These are phyloP conservation scores for Lasiurus borealis DNA, from an alignment of 2,113 vertebrate species.

Conservation along the genomic window DNA sequence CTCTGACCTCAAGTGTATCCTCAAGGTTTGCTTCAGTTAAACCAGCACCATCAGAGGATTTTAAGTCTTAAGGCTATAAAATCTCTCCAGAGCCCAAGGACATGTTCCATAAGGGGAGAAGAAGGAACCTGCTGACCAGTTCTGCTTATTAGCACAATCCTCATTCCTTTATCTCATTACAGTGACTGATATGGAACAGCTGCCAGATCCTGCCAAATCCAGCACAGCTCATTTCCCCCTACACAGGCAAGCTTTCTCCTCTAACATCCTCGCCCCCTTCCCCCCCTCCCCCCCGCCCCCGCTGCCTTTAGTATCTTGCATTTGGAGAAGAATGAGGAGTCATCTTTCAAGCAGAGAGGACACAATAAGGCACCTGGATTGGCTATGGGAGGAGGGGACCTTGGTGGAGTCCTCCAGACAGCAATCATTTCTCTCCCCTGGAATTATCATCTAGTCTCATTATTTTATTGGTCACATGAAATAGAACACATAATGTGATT, in stretches of 20 bases:
- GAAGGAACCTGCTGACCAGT: not conserved
- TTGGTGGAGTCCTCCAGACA: not conserved
- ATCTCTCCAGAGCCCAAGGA: not conserved
- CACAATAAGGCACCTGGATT: not conserved
- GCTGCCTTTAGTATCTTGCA: not conserved
- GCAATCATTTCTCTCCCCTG: not conserved
- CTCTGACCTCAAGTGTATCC: not conserved
- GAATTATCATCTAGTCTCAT: not conserved
- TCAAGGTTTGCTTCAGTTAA: not conserved
- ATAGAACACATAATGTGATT: not conserved
- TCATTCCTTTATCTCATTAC: not conserved
- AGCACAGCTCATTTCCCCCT: not conserved
- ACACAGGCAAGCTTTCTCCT: not conserved
- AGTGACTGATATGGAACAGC: not conserved
- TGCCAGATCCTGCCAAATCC: conserved; percentile 22
- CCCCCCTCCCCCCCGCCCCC: not conserved
- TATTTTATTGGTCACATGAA: conserved; percentile 23
- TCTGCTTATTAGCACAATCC: not conserved
- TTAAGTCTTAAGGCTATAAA: not conserved
- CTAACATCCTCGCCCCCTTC: not conserved
- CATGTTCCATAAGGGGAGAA: not conserved
- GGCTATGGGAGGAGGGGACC: not conserved
- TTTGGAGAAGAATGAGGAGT: not conserved
- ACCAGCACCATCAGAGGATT: not conserved
- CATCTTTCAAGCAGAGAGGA: not conserved